phyloP scores from a whole-genome alignment of 2,113 vertebrate species.

The Panthera tigris region DNA sequence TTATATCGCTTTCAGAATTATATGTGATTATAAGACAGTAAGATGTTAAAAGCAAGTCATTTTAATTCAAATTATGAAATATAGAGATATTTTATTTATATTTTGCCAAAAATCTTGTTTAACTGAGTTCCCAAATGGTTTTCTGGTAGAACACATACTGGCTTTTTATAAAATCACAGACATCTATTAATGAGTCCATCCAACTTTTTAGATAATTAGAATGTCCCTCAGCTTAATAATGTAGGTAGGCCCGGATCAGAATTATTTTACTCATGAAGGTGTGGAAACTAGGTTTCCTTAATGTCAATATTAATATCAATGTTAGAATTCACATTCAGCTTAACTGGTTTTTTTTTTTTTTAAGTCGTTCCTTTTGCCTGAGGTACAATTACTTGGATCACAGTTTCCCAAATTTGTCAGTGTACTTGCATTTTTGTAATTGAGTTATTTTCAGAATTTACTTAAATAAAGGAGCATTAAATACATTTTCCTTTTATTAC shows the following conservation, averaged over 20 bases:
- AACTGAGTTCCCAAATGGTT: background rate
- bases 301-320: constrained; percentile 3
- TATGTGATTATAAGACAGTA: background rate
- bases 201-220: constrained; percentile 16
- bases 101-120: background rate
- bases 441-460: background rate
- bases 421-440: background rate
- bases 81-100: background rate
- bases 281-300: background rate
- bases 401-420: background rate
- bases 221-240: background rate
- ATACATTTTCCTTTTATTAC: background rate
- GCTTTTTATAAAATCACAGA: background rate
- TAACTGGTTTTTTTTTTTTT: background rate
- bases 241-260: background rate
- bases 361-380: background rate
- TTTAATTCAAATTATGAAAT: background rate
- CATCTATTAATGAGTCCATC: background rate
- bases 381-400: background rate
- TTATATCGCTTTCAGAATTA: background rate
- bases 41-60: background rate
- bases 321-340: background rate
- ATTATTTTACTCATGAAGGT: constrained; percentile 7
- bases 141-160: background rate
- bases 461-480: background rate